phyloP scores from a whole-genome alignment of 2,797 vertebrate genomes.

The Phataginus tricuspis region DNA sequence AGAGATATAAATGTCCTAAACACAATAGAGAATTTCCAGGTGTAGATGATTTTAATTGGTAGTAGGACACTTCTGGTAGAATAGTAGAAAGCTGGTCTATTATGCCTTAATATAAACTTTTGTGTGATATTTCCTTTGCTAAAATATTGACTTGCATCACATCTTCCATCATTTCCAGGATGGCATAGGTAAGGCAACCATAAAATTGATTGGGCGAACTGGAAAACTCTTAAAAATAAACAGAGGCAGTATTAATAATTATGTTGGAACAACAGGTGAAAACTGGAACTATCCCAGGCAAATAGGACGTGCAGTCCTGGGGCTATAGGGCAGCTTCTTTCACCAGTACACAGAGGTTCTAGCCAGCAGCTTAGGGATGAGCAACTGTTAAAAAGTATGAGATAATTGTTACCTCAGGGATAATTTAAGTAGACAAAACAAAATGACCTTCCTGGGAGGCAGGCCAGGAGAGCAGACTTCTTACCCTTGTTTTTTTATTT shows the following conservation, averaged over 20 bases:
- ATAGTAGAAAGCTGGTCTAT: not conserved
- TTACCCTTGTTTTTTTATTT: slow-evolving; percentile 54
- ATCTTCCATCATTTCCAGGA: not conserved
- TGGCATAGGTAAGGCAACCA: not conserved
- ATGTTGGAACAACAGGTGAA: not conserved
- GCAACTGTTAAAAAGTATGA: slow-evolving; percentile 44
- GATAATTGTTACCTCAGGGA: slow-evolving; percentile 61
- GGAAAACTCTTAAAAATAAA: not conserved
- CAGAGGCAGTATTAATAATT: not conserved
- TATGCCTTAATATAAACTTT: not conserved
- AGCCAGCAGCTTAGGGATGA: slow-evolving; percentile 12
- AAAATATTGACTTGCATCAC: not conserved
- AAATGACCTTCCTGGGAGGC: slow-evolving; percentile 59
- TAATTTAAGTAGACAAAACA: slow-evolving; percentile 62
- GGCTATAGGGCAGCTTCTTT: not conserved
- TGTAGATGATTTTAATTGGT: not conserved
- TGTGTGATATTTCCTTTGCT: not conserved
- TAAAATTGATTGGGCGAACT: not conserved
- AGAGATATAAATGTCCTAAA: not conserved
- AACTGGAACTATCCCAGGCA: not conserved
- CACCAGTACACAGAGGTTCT: not conserved
- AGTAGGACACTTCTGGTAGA: not conserved
- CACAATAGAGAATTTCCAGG: not conserved
- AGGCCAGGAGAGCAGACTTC: slow-evolving; percentile 26
- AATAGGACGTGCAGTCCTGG: too few relatives aligned